Conservation (phyloP, 2,113 vertebrate species). For the Heterotis niloticus region DNA sequence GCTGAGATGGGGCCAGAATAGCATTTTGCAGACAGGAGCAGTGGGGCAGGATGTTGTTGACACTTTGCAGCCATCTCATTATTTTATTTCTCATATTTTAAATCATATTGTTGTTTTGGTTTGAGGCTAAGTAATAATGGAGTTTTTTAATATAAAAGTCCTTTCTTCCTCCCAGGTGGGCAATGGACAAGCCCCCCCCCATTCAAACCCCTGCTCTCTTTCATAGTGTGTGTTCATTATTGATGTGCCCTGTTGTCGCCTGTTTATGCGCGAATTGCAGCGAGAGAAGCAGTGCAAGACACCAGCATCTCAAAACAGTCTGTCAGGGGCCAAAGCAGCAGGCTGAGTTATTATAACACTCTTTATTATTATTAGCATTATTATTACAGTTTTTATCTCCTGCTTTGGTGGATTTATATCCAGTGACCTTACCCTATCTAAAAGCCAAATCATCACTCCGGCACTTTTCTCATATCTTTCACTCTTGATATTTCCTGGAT, state of each 20-base stretch:
- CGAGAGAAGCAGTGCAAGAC: constrained; percentile 61
- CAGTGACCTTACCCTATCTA: not conserved
- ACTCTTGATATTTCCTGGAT: constrained; percentile 10
- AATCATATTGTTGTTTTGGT: constrained; percentile 53
- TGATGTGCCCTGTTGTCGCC: constrained; percentile 61
- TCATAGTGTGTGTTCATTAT: constrained; percentile 63
- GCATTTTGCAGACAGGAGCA: not conserved
- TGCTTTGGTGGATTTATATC: not conserved
- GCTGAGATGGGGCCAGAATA: not conserved
- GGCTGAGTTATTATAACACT: constrained; percentile 65
- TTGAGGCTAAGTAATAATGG: constrained; percentile 57
- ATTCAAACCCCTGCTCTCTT: not conserved
- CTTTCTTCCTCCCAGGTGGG: constrained; percentile 22
- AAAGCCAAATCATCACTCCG: not conserved
- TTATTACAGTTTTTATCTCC: constrained; percentile 45
- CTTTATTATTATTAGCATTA: constrained; percentile 68
- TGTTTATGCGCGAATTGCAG: constrained; percentile 47
- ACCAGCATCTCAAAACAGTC: constrained; percentile 44
- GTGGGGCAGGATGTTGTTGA: constrained; percentile 27
- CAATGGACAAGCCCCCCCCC: constrained; percentile 24
- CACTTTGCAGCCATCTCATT: constrained; percentile 34
- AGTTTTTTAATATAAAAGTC: constrained; percentile 55
- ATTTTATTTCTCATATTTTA: constrained; percentile 54
- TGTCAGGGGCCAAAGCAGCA: constrained; percentile 56
- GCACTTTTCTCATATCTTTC: not conserved